Evolutionary conservation across 2,113 vertebrate genomes (phyloP).

Genomic region (Xiphophorus couchianus): DNA sequence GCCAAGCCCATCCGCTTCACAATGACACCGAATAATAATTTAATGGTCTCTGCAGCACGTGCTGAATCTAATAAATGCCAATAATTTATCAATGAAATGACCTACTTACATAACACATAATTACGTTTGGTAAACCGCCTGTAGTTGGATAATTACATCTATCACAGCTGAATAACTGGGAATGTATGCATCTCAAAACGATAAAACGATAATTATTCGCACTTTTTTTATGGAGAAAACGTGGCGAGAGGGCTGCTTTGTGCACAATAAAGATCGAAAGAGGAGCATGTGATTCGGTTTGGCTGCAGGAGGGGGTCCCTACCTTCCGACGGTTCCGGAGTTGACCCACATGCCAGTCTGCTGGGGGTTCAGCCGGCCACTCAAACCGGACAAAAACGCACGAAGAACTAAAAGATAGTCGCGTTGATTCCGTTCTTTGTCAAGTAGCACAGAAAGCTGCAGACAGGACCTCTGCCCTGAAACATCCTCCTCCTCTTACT

Average conservation of each 20-base stretch:
- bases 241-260: conserved; percentile 37
- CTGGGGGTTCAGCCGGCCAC: conserved; percentile 63
- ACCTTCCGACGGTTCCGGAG: conserved; percentile 83
- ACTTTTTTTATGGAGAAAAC: background rate
- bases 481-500: conserved; percentile 54
- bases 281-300: conserved; percentile 64
- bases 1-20: conserved; percentile 73
- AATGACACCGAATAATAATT: conserved; percentile 25
- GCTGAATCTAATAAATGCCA: conserved; percentile 8
- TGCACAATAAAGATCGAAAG: conserved; percentile 20
- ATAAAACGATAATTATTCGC: background rate
- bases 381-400: conserved; percentile 64
- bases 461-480: conserved; percentile 51
- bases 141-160: background rate
- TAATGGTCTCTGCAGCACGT: conserved; percentile 26
- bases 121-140: background rate
- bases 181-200: background rate
- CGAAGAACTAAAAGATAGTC: conserved; percentile 10
- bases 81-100: conserved; percentile 7
- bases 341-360: conserved; percentile 83
- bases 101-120: background rate
- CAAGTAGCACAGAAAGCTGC: conserved; percentile 32
- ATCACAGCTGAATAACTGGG: background rate
- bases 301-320: conserved; percentile 62
- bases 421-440: conserved; percentile 24